Conservation (phyloP, 2,797 vertebrate species). For the Podarcis lilfordi region DNA sequence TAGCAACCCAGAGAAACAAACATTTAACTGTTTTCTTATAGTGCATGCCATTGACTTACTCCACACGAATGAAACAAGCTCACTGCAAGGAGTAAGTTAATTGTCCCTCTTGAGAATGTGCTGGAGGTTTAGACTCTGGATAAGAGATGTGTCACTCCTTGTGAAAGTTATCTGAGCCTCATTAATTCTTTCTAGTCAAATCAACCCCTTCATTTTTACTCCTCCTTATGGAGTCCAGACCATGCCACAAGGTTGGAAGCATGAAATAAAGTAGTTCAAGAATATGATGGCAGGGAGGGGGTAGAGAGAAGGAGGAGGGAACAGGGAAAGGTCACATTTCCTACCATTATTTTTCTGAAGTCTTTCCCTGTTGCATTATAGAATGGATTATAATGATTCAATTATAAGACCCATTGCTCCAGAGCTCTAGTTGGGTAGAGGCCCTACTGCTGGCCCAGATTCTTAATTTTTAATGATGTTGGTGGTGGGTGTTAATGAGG, state of each 20-base stretch:
- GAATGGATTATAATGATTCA: neutral
- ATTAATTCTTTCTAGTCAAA: conserved; percentile 29
- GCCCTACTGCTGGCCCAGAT: too few species aligned
- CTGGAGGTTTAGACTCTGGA: conserved; percentile 28
- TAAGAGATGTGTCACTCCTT: conserved; percentile 7
- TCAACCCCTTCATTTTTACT: conserved; percentile 28
- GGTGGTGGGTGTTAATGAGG: too few species aligned
- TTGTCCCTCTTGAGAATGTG: conserved; percentile 50
- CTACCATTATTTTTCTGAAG: neutral
- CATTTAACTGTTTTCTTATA: conserved; percentile 40
- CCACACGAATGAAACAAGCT: conserved; percentile 51
- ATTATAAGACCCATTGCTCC: neutral
- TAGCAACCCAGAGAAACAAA: conserved; percentile 69
- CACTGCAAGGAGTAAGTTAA: conserved; percentile 50
- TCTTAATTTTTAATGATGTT: too few species aligned
- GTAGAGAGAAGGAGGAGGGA: neutral
- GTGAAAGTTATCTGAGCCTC: conserved; percentile 40
- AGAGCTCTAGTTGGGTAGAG: neutral
- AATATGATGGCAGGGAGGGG: neutral
- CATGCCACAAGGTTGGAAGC: neutral
- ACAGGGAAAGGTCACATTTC: neutral
- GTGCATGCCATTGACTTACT: conserved; percentile 16
- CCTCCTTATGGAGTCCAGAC: conserved; percentile 10
- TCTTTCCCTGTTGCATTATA: neutral
- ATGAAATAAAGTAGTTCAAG: neutral